Evolutionary conservation across 2,888 invertebrate genomes (phyloP).

Genomic region (Leptopilina drosophilae): DNA sequence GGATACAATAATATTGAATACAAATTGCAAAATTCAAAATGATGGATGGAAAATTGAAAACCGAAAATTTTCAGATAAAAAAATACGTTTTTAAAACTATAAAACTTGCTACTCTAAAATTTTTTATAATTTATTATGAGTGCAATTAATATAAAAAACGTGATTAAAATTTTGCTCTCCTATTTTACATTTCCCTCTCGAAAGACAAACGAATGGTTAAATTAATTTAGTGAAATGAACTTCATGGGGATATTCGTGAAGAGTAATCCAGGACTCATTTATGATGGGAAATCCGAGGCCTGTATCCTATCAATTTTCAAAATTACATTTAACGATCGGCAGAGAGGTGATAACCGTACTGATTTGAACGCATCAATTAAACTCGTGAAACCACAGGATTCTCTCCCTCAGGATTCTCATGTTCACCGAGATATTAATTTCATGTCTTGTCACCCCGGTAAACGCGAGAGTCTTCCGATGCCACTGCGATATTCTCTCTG

Average conservation of each 20-base stretch:
- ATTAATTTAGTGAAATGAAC: neutral
- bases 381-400: conserved; percentile 48
- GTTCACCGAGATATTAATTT: conserved; percentile 53
- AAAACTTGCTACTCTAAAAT: no score
- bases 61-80: no score
- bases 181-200: no score
- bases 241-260: neutral
- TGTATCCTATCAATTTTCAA: conserved; percentile 37
- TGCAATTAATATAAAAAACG: no score
- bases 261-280: conserved; percentile 4
- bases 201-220: neutral
- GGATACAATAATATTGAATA: no score
- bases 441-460: conserved; percentile 49
- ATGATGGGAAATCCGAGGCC: neutral
- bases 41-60: no score
- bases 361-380: conserved; percentile 52
- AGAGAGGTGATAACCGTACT: conserved; percentile 45
- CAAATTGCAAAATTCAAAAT: no score
- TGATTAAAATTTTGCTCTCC: no score
- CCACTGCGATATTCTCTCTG: conserved; percentile 30
- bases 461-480: conserved; percentile 43
- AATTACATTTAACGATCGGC: conserved; percentile 34
- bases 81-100: no score
- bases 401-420: conserved; percentile 52
- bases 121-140: no score